Conservation (phyloP, 2,113 vertebrate species). For the Gymnocephalus cernua region DNA sequence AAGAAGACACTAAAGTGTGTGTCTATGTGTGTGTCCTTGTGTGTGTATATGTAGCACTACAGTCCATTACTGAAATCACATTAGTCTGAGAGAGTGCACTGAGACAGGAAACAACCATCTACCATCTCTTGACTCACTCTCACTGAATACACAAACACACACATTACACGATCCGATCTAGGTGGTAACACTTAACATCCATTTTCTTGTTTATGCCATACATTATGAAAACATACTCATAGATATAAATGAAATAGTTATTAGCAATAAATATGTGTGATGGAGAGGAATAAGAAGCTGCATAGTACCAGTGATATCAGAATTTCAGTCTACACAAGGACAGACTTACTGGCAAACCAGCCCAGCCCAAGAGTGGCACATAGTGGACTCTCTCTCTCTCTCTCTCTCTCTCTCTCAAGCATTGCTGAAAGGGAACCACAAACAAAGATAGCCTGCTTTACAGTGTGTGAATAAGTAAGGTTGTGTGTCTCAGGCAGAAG, state of each 20-base stretch:
- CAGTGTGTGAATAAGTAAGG: not conserved
- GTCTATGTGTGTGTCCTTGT: slow-evolving; percentile 22
- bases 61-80: slow-evolving; percentile 83
- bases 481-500: not conserved
- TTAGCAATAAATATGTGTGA: not conserved
- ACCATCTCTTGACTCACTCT: slow-evolving; percentile 65
- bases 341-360: slow-evolving; percentile 24
- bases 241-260: not conserved
- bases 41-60: slow-evolving; percentile 45
- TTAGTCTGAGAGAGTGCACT: slow-evolving; percentile 69
- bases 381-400: too few species aligned
- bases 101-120: slow-evolving; percentile 71
- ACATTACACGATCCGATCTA: not conserved
- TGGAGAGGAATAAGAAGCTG: slow-evolving; percentile 6
- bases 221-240: not conserved
- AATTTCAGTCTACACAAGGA: slow-evolving; percentile 23
- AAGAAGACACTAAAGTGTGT: slow-evolving; percentile 45
- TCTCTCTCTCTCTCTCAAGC: too few species aligned
- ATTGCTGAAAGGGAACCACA: not conserved
- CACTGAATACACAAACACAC: slow-evolving; percentile 24
- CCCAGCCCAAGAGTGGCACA: slow-evolving; percentile 14
- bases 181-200: not conserved
- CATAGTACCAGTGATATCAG: not conserved
- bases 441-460: not conserved
- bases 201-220: not conserved